Evolutionary conservation across 2,888 invertebrate species (phyloP).

Genomic region (Napeogenes inachia): DNA sequence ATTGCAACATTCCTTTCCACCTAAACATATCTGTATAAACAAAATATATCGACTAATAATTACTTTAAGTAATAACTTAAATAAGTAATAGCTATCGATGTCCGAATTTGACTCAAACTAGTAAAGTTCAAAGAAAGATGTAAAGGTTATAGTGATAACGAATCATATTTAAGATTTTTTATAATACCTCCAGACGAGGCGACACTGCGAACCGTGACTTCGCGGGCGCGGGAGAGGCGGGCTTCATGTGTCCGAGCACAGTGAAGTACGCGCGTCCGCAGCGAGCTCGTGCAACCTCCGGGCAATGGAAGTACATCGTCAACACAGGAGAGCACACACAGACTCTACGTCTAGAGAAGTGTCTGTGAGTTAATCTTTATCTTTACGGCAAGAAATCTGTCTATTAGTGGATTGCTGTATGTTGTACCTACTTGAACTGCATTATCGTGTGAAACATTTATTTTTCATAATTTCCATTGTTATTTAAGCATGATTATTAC

Average conservation of each 20-base stretch:
- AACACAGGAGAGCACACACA: slow-evolving; percentile 91
- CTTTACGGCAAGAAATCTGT: neutral
- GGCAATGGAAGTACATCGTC: slow-evolving; percentile 91
- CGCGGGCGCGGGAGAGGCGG: slow-evolving; percentile 77
- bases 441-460: no score
- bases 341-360: slow-evolving; percentile 88
- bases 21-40: no score
- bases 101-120: no score
- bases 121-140: neutral
- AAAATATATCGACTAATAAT: neutral
- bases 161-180: slow-evolving; percentile 5
- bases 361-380: slow-evolving; percentile 77
- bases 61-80: no score
- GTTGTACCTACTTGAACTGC: no score
- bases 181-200: slow-evolving; percentile 70
- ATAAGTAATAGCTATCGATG: no score
- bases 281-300: slow-evolving; percentile 86
- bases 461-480: no score
- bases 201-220: slow-evolving; percentile 77
- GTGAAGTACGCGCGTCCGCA: slow-evolving; percentile 89
- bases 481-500: no score
- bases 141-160: neutral
- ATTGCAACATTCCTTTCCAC: no score
- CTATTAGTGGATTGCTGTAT: neutral
- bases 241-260: slow-evolving; percentile 87